Percentiles rank a stretch among this genome's conserved stretches.
Evolutionary conservation across 23 tunicate genomes (phyloP).

Genomic region (Halocynthia roretzi): DNA sequence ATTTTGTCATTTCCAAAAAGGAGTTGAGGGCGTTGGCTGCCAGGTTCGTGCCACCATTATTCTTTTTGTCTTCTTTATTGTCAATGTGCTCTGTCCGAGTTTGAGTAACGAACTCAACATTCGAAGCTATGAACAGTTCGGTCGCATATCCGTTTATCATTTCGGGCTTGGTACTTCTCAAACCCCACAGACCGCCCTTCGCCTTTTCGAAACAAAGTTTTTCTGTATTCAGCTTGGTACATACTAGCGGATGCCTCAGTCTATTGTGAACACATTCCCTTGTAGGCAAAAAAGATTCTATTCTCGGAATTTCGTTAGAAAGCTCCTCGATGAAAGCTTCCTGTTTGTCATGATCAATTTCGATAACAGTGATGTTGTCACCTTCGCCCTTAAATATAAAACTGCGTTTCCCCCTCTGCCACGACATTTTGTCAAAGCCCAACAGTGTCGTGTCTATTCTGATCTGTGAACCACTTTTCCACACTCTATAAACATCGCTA

Average conservation of each 20-base stretch:
- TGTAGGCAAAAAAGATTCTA: not conserved
- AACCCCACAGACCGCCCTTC: not conserved
- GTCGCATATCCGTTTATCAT: constrained; percentile 2
- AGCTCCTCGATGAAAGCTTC: constrained; percentile 3
- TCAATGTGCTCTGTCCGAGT: constrained; percentile 22
- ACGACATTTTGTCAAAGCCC: constrained; percentile 19
- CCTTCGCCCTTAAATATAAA: constrained; percentile 6
- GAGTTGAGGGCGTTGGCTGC: constrained; percentile 4
- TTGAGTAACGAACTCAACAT: constrained; percentile 11
- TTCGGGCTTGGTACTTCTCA: not conserved
- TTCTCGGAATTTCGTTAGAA: constrained; percentile 2
- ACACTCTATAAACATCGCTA: constrained; percentile 7
- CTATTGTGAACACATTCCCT: constrained; percentile 15
- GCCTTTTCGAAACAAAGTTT: constrained; percentile 11
- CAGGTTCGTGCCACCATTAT: not conserved
- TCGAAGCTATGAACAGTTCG: not conserved
- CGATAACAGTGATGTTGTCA: constrained; percentile 1
- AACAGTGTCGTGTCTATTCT: constrained; percentile 11
- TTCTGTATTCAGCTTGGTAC: constrained; percentile 2
- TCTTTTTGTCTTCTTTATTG: constrained; percentile 1
- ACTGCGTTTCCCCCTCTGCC: constrained; percentile 11
- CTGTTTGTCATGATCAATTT: constrained; percentile 13
- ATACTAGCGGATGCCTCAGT: constrained; percentile 17
- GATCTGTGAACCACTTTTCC: constrained; percentile 25
- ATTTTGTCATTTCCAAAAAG: not conserved